Evolutionary conservation across 2,113 vertebrate genomes (phyloP).

Genomic region (Microtus montanus): DNA sequence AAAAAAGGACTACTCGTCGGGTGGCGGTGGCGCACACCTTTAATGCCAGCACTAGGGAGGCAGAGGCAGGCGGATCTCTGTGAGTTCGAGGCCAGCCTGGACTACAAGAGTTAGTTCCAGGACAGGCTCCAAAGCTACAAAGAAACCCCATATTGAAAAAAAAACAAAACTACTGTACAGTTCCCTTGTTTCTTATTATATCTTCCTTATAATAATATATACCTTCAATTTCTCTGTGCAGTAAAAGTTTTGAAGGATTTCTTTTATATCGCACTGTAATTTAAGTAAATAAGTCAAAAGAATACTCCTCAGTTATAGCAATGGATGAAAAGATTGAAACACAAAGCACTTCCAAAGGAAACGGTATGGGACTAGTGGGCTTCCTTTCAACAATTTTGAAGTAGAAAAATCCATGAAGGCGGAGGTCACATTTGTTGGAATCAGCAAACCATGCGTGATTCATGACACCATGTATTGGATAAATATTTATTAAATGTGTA

Average conservation of each 20-base stretch:
- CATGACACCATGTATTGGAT: neutral
- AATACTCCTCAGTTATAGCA: conserved; percentile 14
- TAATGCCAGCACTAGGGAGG: too few relatives aligned
- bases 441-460: neutral
- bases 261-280: conserved; percentile 29
- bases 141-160: too few relatives aligned
- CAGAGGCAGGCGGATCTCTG: too few relatives aligned
- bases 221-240: conserved; percentile 9
- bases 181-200: conserved; percentile 19
- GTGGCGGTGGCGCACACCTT: too few relatives aligned
- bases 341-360: conserved; percentile 38
- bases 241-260: neutral
- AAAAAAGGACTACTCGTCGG: too few relatives aligned
- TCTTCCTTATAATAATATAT: conserved; percentile 37
- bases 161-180: neutral
- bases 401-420: neutral
- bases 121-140: too few relatives aligned
- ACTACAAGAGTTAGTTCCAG: too few relatives aligned
- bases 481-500: conserved; percentile 34
- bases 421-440: neutral
- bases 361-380: neutral
- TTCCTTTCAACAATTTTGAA: neutral
- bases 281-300: conserved; percentile 50
- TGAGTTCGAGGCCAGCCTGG: too few relatives aligned
- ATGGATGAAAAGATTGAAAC: conserved; percentile 37